Evolutionary conservation across 2,888 invertebrate genomes (phyloP), one percentile per base, ranked within the genome.

Genomic region (Pristionchus mayeri): DNA sequence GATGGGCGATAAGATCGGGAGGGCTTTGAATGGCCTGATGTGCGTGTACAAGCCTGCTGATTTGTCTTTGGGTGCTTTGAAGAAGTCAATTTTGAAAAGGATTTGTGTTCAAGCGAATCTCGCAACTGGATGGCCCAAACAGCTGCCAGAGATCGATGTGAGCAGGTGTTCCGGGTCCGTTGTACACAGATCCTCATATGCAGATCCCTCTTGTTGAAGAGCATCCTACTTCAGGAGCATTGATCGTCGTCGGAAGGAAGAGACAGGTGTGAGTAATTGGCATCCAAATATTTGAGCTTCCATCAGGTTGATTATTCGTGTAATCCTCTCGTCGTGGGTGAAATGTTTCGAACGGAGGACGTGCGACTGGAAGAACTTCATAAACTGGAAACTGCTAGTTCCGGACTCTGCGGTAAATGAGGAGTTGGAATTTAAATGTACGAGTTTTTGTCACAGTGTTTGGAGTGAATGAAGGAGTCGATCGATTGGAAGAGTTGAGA

Each of bases 21-120:
- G 86, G 30, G 88, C 89, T 6, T 63, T 92, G 37, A 88, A 91
- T 27, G 92, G 92, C 0, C 86, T 90, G 16, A 34, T 92, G 4
- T 92, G 91, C 75, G 86, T 92, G 9, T 91, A 91, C 86, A 92
- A 92, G 80, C 91, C 89, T 30, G 87, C 88, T 11, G 92, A 92
- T 60, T 78, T 91, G 2, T 91, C 92, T 3, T 79, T 90, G 9
- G 75, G 85, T 0, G 86, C 88, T 7, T 50, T 92, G 21, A 88
- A 91, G 44, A 90, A 87, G 57, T 37, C 86, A 24, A 67, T 92
- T 16, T 71, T 87, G 3, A 87, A 86, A 40, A 75, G 84, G 67
- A 88, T 92, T 37, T 87, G 87, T 60, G 82, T 80, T 24, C 87
- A 89, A 44, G 88, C 85, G 0, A 90, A 90, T 57, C 82, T 80